phyloP scores from a whole-genome alignment of 2,888 invertebrate species.

The Nephrotoma guestfalica region DNA sequence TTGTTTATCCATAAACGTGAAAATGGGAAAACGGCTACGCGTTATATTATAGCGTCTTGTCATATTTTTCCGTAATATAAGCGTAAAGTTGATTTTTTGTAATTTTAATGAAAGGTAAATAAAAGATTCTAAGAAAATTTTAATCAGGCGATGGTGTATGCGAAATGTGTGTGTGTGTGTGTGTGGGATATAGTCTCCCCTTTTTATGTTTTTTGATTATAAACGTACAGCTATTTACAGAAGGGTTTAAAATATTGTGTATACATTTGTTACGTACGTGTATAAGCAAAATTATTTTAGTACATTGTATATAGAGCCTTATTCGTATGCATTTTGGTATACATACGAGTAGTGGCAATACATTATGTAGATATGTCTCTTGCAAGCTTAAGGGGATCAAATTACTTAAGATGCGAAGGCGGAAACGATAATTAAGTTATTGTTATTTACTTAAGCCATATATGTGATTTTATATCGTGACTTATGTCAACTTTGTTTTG shows the following conservation, averaged over 20 bases:
- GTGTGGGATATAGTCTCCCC: not conserved
- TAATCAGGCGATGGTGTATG: not conserved
- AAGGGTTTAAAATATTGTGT: not conserved
- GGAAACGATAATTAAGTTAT: not conserved
- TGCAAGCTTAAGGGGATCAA: not conserved
- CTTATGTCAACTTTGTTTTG: not conserved
- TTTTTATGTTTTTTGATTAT: not conserved
- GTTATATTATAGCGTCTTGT: not conserved
- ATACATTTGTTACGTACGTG: not conserved
- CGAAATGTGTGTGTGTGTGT: not conserved
- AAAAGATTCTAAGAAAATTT: not conserved
- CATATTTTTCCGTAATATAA: not conserved
- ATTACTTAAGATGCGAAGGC: not conserved
- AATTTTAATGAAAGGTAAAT: not conserved
- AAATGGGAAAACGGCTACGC: not conserved
- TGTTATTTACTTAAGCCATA: not conserved
- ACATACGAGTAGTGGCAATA: not conserved
- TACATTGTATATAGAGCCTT: no score
- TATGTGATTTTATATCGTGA: not conserved
- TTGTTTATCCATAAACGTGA: not conserved
- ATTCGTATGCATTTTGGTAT: no score
- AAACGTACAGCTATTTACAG: not conserved
- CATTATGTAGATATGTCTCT: not conserved
- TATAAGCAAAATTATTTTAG: not conserved
- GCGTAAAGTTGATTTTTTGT: not conserved